Evolutionary conservation across 1,140 invertebrate species (phyloP).

Genomic region (Acyrthosiphon pisum): DNA sequence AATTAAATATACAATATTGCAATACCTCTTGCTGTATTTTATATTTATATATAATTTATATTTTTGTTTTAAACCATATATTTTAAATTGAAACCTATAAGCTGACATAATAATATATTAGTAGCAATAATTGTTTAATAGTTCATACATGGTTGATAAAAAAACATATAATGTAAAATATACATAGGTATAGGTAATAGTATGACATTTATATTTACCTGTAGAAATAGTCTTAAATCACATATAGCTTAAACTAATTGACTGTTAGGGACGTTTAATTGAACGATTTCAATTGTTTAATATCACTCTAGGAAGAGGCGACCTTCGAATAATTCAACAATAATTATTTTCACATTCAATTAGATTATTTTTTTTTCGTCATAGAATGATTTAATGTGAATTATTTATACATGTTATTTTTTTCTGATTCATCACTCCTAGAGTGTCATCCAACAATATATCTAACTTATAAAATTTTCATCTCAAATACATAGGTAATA

Average conservation of each 20-base stretch:
- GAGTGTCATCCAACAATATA: background rate
- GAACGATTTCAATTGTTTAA: constrained; percentile 45
- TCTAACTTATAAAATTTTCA: background rate
- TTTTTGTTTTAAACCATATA: background rate
- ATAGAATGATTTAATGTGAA: constrained; percentile 21
- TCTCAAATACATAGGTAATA: background rate
- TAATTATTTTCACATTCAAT: constrained; percentile 36
- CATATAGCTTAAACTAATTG: constrained; percentile 6
- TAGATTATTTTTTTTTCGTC: constrained; percentile 31
- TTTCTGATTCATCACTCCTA: constrained; percentile 6
- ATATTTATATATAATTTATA: background rate
- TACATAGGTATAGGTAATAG: background rate
- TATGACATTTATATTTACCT: constrained; percentile 5
- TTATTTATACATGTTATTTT: background rate
- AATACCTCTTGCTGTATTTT: background rate
- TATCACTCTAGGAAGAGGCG: constrained; percentile 13
- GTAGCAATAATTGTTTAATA: background rate
- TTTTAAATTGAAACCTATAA: background rate
- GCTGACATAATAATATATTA: background rate
- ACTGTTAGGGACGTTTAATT: constrained; percentile 48
- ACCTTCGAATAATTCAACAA: constrained; percentile 34
- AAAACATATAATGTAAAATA: background rate
- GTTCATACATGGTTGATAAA: background rate
- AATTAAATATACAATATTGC: background rate
- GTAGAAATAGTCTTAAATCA: constrained; percentile 26